Percentiles rank a stretch among this genome's conserved stretches.
Conservation (phyloP, 2,797 vertebrate species). For the Diplodus sargus region DNA sequence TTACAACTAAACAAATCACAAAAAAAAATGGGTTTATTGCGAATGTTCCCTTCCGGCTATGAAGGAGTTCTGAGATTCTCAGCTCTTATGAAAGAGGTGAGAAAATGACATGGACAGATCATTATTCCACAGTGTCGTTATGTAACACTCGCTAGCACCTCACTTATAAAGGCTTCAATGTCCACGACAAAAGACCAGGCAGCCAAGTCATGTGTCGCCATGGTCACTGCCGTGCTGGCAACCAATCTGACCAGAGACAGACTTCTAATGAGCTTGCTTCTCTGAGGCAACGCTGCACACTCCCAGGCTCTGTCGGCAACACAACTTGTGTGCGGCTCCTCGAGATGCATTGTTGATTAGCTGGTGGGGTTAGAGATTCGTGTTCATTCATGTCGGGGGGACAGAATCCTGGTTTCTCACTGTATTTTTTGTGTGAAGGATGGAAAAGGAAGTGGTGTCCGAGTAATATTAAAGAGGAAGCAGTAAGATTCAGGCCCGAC, state of each 20-base stretch:
- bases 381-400: slow-evolving; percentile 3
- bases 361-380: not conserved
- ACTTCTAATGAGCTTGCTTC: slow-evolving; percentile 63
- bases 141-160: slow-evolving; percentile 49
- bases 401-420: slow-evolving; percentile 19
- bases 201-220: slow-evolving; percentile 63
- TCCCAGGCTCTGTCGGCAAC: slow-evolving; percentile 35
- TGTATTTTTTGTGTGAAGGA: slow-evolving; percentile 35
- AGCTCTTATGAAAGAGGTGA: slow-evolving; percentile 43
- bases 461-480: slow-evolving; percentile 30
- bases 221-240: slow-evolving; percentile 64
- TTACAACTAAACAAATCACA: not conserved
- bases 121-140: slow-evolving; percentile 45
- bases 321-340: slow-evolving; percentile 22
- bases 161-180: slow-evolving; percentile 60
- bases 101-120: slow-evolving; percentile 40
- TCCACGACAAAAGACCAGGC: slow-evolving; percentile 42
- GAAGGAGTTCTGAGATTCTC: slow-evolving; percentile 40
- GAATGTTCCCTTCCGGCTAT: slow-evolving; percentile 34
- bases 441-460: slow-evolving; percentile 6
- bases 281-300: slow-evolving; percentile 48
- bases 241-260: slow-evolving; percentile 61
- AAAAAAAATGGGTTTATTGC: slow-evolving; percentile 7
- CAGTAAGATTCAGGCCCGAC: not conserved
- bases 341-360: slow-evolving; percentile 40